These are phyloP conservation scores for Drosophila picticornis DNA, from an alignment of 2,888 invertebrate genomes.

Conservation along the genomic window DNA sequence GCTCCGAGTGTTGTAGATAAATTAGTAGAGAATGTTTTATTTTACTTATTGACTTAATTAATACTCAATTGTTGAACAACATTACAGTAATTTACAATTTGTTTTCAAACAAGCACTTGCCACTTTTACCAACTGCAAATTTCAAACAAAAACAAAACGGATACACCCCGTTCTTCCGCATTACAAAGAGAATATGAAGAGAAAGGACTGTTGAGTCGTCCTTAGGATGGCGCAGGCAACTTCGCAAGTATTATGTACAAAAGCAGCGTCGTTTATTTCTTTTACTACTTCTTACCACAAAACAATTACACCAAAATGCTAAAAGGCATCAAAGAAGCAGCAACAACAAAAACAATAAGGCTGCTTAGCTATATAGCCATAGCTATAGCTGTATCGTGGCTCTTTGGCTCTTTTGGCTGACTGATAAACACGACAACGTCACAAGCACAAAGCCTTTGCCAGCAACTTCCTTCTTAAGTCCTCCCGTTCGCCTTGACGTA, in stretches of 20 bases:
- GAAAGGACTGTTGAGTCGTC: slow-evolving; percentile 20
- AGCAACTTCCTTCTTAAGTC: slow-evolving; percentile 54
- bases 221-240: slow-evolving; percentile 14
- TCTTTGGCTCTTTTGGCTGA: slow-evolving; percentile 16
- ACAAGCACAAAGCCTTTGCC: slow-evolving; percentile 55
- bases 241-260: slow-evolving; percentile 23
- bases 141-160: not conserved
- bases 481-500: slow-evolving; percentile 60
- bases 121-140: not conserved
- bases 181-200: slow-evolving; percentile 1
- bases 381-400: slow-evolving; percentile 48
- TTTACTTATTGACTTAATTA: not conserved
- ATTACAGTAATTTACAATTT: not conserved
- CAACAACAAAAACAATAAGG: slow-evolving; percentile 34
- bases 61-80: not conserved
- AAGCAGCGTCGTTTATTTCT: slow-evolving; percentile 41
- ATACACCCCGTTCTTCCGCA: not conserved
- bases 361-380: slow-evolving; percentile 20
- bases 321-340: slow-evolving; percentile 55
- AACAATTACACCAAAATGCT: slow-evolving; percentile 78
- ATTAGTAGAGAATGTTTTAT: not conserved
- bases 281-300: slow-evolving; percentile 70
- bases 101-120: not conserved
- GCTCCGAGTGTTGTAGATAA: not conserved
- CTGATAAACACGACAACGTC: slow-evolving; percentile 78